Percentiles rank a stretch among this genome's conserved stretches.
phyloP scores from a whole-genome alignment of 2,888 invertebrate genomes.

The Caenorhabditis zanzibari region DNA sequence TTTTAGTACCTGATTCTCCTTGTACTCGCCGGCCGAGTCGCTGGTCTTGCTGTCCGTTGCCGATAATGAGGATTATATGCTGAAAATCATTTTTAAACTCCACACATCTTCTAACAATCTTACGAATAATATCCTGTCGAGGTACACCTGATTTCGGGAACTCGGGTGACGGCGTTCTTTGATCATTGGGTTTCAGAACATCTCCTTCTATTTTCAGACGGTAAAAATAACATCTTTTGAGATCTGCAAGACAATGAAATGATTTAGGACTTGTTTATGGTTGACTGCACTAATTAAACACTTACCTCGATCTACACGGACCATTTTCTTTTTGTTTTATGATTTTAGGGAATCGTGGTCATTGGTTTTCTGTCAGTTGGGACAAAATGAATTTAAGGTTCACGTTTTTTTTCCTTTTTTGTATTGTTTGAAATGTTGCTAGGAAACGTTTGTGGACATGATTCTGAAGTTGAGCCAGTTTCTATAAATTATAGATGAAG shows the following conservation, averaged over 20 bases:
- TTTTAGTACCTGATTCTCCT: slow-evolving; percentile 60
- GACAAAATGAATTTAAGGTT: not conserved
- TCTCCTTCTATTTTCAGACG: slow-evolving; percentile 53
- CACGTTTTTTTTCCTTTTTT: not conserved
- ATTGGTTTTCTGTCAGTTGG: not conserved
- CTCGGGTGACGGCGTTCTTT: slow-evolving; percentile 25
- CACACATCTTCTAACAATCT: not conserved
- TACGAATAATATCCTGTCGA: slow-evolving; percentile 53
- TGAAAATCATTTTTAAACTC: too few species aligned
- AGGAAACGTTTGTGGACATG: not conserved
- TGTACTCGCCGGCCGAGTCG: slow-evolving; percentile 12
- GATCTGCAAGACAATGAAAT: slow-evolving; percentile 6
- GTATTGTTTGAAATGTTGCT: not conserved
- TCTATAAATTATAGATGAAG: not conserved
- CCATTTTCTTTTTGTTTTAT: slow-evolving; percentile 18
- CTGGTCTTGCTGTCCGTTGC: slow-evolving; percentile 16
- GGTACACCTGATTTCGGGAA: slow-evolving; percentile 41
- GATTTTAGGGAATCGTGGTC: not conserved
- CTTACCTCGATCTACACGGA: slow-evolving; percentile 48
- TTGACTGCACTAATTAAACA: not conserved
- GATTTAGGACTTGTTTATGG: not conserved
- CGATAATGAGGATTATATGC: slow-evolving; percentile 62
- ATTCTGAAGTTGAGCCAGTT: not conserved
- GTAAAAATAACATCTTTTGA: slow-evolving; percentile 60
- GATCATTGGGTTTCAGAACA: slow-evolving; percentile 33